phyloP scores from a whole-genome alignment of 2,888 invertebrate species.

The Sipha maydis region DNA sequence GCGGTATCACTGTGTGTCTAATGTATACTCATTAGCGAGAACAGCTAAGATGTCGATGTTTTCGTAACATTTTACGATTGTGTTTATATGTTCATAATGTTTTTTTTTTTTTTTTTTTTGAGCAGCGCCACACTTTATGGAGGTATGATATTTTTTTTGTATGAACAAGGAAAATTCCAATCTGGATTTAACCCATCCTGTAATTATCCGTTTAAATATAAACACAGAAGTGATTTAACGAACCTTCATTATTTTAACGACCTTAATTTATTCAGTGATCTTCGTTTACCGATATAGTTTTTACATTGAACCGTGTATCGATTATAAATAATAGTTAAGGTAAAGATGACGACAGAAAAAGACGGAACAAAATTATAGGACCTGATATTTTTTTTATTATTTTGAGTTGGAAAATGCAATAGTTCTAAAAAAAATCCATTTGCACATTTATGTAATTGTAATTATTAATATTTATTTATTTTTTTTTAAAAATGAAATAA shows the following conservation, averaged over 20 bases:
- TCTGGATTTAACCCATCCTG: too few species aligned
- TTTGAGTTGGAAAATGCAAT: too few species aligned
- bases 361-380: too few species aligned
- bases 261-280: constrained; percentile 6
- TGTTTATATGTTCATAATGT: not conserved
- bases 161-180: too few species aligned
- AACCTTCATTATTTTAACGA: constrained; percentile 11
- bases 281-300: not conserved
- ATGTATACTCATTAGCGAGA: constrained; percentile 9
- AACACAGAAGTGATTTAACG: constrained; percentile 9
- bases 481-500: too few species aligned
- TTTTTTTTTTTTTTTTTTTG: not conserved
- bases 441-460: too few species aligned
- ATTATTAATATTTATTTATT: too few species aligned
- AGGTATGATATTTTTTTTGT: not conserved
- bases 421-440: too few species aligned
- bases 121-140: not conserved
- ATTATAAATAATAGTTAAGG: not conserved
- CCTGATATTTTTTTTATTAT: too few species aligned
- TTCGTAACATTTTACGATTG: not conserved
- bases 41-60: not conserved
- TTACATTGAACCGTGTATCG: not conserved
- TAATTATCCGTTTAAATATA: too few species aligned
- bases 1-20: too few species aligned
- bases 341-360: not conserved